Conservation (phyloP, 2,113 vertebrate species). For the Heteronetta atricapilla region DNA sequence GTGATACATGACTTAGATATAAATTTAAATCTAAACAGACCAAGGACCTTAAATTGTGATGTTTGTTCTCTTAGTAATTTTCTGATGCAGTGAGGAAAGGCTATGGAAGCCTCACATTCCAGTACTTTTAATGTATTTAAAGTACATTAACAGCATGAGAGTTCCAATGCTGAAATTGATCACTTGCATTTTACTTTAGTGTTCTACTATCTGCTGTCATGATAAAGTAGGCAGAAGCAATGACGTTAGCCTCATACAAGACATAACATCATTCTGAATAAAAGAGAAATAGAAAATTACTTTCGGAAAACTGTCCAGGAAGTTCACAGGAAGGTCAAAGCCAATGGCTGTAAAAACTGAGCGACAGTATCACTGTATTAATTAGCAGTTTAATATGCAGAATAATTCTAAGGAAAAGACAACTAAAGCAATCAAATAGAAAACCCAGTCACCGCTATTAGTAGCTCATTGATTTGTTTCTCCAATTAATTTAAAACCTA, state of each 20-base stretch:
- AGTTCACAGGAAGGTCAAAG: background rate
- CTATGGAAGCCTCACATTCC: background rate
- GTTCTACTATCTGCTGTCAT: background rate
- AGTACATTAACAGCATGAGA: too few species aligned
- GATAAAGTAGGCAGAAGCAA: too few species aligned
- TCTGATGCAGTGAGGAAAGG: background rate
- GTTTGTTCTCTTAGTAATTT: background rate
- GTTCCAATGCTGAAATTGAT: background rate
- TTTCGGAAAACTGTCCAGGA: background rate
- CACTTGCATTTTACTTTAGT: background rate
- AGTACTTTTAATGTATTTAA: background rate
- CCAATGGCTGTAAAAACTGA: background rate
- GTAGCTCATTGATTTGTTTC: conserved; percentile 13
- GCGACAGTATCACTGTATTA: background rate
- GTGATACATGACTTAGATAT: background rate
- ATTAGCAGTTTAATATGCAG: background rate
- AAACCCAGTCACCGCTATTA: background rate
- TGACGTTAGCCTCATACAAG: background rate
- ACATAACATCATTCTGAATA: too few species aligned
- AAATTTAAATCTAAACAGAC: background rate
- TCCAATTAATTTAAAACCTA: conserved; percentile 23
- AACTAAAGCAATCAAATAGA: background rate
- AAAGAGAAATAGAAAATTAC: background rate
- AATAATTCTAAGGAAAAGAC: background rate
- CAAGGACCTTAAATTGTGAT: too few species aligned